Conservation (phyloP, 2,888 invertebrate genomes). For the Campoletis raptor region DNA sequence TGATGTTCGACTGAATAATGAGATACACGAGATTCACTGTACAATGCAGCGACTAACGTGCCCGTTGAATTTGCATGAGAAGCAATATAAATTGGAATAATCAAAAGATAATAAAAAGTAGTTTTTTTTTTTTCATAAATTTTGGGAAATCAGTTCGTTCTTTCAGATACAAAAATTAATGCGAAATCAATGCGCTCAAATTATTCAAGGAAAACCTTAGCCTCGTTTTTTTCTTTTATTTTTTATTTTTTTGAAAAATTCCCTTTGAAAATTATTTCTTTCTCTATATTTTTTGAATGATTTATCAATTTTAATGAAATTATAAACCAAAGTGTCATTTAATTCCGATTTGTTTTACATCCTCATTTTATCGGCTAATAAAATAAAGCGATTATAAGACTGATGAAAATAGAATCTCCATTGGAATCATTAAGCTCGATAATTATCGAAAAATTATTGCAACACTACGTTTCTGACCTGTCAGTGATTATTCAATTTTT, state of each 20-base stretch:
- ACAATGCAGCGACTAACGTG: slow-evolving; percentile 21
- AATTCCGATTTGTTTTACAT: neutral
- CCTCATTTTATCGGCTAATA: neutral
- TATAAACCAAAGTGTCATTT: neutral
- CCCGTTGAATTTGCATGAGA: slow-evolving; percentile 24
- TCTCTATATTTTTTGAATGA: neutral
- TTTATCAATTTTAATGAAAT: neutral
- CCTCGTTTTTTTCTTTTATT: neutral
- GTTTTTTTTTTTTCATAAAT: neutral
- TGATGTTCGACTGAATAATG: slow-evolving; percentile 54
- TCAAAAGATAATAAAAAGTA: neutral
- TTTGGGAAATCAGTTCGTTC: neutral
- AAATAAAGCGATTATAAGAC: neutral
- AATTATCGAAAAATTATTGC: neutral
- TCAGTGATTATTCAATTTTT: neutral
- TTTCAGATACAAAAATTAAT: neutral
- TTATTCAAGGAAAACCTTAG: neutral
- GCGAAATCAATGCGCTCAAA: neutral
- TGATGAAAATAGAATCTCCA: neutral
- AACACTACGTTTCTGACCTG: neutral
- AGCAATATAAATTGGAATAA: slow-evolving; percentile 29
- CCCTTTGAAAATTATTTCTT: too few species aligned
- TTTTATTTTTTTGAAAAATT: neutral
- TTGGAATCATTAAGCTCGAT: neutral
- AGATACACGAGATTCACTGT: slow-evolving; percentile 56